phyloP scores from a whole-genome alignment of 2,888 invertebrate species.

The Meloe dianella region DNA sequence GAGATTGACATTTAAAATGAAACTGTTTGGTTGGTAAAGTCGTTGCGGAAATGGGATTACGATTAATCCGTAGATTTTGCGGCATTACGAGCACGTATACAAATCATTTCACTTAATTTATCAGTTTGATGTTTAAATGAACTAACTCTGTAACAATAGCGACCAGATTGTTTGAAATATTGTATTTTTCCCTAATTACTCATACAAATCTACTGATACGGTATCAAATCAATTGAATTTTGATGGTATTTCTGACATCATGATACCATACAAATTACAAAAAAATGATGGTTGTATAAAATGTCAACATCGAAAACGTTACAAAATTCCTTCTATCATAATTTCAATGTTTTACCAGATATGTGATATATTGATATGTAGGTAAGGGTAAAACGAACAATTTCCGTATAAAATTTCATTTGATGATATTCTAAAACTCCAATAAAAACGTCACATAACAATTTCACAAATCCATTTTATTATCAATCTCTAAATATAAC shows the following conservation, averaged over 20 bases:
- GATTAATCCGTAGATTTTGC: conserved; percentile 36
- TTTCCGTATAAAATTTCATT: conserved; percentile 25
- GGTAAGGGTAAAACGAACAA: background rate
- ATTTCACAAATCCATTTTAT: conserved; percentile 32
- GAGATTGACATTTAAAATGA: conserved; percentile 27
- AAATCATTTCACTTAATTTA: conserved; percentile 38
- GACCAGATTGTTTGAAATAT: conserved; percentile 23
- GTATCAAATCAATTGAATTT: background rate
- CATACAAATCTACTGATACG: conserved; percentile 4
- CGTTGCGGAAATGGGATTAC: conserved; percentile 35
- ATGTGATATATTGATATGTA: background rate
- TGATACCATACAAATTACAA: background rate
- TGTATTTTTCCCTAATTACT: conserved; percentile 20
- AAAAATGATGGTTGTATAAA: background rate
- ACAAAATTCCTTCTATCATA: background rate
- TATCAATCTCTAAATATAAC: conserved; percentile 26
- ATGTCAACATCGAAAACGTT: background rate
- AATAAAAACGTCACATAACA: conserved; percentile 29
- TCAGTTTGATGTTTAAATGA: conserved; percentile 29
- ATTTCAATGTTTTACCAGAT: background rate
- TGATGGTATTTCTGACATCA: background rate
- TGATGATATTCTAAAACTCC: conserved; percentile 27
- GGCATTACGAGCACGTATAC: conserved; percentile 35
- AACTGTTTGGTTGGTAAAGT: conserved; percentile 33
- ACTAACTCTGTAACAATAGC: conserved; percentile 18